Base-by-base conservation (phyloP, 1,140 invertebrate species). In the Arctopsyche grandis region DNA sequence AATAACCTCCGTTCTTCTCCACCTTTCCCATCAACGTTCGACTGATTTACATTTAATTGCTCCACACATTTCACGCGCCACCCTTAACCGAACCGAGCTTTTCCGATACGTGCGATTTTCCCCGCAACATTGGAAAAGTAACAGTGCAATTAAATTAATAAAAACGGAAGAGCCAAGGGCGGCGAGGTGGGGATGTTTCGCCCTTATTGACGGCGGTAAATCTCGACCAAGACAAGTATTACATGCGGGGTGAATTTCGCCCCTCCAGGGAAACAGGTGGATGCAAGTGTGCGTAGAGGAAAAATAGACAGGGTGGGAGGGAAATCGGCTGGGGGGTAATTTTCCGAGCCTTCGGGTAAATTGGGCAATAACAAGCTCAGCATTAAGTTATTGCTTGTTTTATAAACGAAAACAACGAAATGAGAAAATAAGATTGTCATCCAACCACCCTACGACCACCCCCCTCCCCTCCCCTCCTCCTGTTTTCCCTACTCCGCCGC, bases 111-210 rank as follows among this genome's bases (percentile, higher is more conserved):
- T 22, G 48, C 16, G 48, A 52, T 52, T 52, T 52, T 52, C 48
- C 16, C 29, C 29, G 29, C 29, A 38, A 38, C 3, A 38, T 4
- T 7, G 29, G 29, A 38, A 38, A 38, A 1, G 29, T 38, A 38
- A 38, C 29, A 7, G 29, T 22, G 63, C 21, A 66, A 66, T 66
- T 66, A 66, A 66, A 66, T 66, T 66, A 66, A 66, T 66, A 66
- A 66, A 66, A 66, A 66, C 4, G 12, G n/a, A 10, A 66, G 24
- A 66, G 24, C 48, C 44, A 5, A 7, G 44, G 12, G 44, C n/a
- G n/a, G 19, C 19, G 9, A 16, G 4, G 12, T 22, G 58, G 19
- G 44, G 12, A 5, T 52, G 48, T 52, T 52, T 52, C 58, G n/a
- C n/a, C 14, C 24, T 66, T 66, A 66, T 66, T 66, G 63, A 66